Percentiles rank a stretch among this genome's conserved stretches.
Conservation (phyloP, 2,888 invertebrate species). For the Steinernema carpocapsae region DNA sequence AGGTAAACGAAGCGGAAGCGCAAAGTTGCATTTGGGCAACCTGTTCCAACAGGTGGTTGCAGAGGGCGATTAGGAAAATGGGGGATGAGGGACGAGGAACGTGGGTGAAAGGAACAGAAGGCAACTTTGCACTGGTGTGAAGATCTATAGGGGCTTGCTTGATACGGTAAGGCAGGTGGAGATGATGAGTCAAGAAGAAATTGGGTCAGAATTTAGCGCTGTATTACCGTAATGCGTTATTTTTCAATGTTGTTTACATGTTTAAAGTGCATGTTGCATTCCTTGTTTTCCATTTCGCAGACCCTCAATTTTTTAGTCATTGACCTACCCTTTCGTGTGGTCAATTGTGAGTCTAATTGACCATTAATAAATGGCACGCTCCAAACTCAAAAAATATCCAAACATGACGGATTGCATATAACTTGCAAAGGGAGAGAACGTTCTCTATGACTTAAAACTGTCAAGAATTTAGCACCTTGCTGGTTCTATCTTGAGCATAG, state of each 20-base stretch:
- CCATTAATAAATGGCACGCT: no score
- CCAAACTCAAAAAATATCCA: no score
- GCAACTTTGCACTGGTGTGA: background rate
- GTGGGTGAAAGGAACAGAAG: background rate
- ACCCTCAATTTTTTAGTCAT: no score
- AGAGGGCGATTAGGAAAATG: conserved; percentile 8
- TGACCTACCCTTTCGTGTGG: no score
- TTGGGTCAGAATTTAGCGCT: background rate
- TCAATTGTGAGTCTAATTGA: no score
- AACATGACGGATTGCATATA: no score
- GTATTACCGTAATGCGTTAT: background rate
- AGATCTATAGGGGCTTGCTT: background rate
- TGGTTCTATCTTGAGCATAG: no score
- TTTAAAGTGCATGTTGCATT: background rate
- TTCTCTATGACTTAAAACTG: no score
- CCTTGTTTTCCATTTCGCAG: background rate
- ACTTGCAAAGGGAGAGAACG: no score
- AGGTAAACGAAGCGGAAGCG: conserved; percentile 18
- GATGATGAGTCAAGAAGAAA: background rate
- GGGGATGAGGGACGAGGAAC: background rate
- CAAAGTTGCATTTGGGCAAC: conserved; percentile 12
- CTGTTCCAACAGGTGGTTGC: conserved; percentile 17
- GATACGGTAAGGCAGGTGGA: background rate
- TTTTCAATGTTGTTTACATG: background rate
- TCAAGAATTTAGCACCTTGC: no score